These are phyloP conservation scores for Homarus gammarus DNA, from an alignment of 2,888 invertebrate genomes.

Conservation along the genomic window DNA sequence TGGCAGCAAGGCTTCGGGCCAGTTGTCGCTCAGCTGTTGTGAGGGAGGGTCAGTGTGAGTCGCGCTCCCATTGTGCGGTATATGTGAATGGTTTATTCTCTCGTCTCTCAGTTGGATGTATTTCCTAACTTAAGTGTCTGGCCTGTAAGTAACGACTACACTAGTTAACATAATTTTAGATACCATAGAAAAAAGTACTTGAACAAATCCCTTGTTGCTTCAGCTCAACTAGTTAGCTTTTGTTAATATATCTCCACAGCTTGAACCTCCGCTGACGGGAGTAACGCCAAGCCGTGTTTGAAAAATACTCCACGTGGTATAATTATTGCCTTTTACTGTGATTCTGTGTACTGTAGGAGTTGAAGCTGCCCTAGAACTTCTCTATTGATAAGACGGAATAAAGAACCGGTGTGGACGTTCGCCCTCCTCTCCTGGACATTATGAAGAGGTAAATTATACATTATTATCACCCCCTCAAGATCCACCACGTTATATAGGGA, in stretches of 20 bases:
- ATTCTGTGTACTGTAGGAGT: too few relatives aligned
- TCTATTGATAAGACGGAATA: not conserved
- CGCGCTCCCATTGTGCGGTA: not conserved
- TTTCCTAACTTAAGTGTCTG: not conserved
- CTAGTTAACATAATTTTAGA: not conserved
- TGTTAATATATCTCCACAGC: not conserved
- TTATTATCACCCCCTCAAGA: too few relatives aligned
- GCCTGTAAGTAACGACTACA: not conserved
- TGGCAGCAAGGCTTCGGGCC: not conserved
- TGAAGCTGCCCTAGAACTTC: too few relatives aligned
- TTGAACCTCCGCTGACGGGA: not conserved
- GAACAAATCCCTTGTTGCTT: not conserved
- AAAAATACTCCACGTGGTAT: not conserved
- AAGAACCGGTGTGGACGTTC: not conserved
- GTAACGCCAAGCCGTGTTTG: not conserved
- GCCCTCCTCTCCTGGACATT: not conserved
- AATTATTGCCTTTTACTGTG: not conserved
- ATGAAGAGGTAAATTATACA: not conserved
- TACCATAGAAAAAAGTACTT: not conserved
- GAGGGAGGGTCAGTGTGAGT: not conserved
- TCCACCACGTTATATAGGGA: too few relatives aligned
- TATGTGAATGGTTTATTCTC: not conserved
- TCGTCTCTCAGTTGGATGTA: not conserved
- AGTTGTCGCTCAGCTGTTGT: slow-evolving; percentile 1
- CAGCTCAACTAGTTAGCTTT: not conserved